Base-by-base conservation (phyloP, 2,113 vertebrate genomes). In the Lepisosteus oculatus region DNA sequence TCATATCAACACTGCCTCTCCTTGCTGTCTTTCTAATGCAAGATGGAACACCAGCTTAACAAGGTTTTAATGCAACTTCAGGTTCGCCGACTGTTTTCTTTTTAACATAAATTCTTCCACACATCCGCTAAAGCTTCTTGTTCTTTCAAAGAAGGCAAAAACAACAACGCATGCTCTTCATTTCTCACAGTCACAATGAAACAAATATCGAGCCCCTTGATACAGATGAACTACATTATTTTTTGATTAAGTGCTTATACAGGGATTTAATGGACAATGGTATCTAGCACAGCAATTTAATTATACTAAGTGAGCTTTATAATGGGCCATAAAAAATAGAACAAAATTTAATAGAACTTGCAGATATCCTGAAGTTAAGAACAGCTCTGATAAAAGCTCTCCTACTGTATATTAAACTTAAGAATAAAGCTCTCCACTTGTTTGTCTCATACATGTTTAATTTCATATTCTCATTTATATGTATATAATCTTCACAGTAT, bases 291-390 rank as follows among this genome's bases (percentile, higher is more conserved):
- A 87, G 86, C 91, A 90, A 92, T 91, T 90, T 90, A 88, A 89
- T 90, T 88, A 90, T 88, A 89, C 87, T 89, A 91, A 92, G 89
- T 88, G 86, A 87, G 89, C 81, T 82, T 90, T 90, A 88, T 92
- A 90, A 92, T 88, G 82, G 88, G 81, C 83, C 84, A 88, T 92
- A 90, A 92, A 77, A 91, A 88, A 29, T 29, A 81, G 81, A 81
- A 79, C 73, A 45, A 83, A 88, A 86, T 87, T 85, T 84, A 85
- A 78, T 86, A 87, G 85, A 90, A 88, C 87, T 84, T 87, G 88
- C 85, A 86, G 91, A 90, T 85, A 90, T 89, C 84, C 89, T 84
- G 86, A 90, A 88, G 1, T 51, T 51, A 6, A 51, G 47, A 51
- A 51, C 3, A 51, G 47, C 5, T 6, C 9, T 51, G 5, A 9